These are phyloP conservation scores for Sciurus carolinensis DNA, from an alignment of 2,797 vertebrate genomes.

Conservation along the genomic window DNA sequence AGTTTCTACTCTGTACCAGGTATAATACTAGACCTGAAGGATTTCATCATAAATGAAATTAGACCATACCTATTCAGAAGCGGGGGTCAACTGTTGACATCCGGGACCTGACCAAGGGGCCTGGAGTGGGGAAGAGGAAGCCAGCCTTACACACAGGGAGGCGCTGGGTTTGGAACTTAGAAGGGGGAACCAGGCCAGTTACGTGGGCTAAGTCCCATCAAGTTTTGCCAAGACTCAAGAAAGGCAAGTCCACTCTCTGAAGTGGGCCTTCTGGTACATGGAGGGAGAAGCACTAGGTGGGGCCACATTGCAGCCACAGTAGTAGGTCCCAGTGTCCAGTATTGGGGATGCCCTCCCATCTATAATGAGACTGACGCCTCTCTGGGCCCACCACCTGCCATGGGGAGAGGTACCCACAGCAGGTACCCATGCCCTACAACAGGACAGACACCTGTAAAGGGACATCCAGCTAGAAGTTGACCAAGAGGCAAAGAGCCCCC, in stretches of 20 bases:
- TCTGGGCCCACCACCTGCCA: not conserved
- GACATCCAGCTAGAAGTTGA: not conserved
- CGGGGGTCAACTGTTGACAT: not conserved
- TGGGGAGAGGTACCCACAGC: not conserved
- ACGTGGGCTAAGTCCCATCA: not conserved
- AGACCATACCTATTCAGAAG: not conserved
- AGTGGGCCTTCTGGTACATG: not conserved
- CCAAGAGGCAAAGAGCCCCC: not conserved
- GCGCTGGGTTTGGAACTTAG: not conserved
- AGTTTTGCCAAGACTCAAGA: not conserved
- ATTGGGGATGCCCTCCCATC: not conserved
- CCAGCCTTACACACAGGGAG: not conserved
- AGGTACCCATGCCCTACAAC: not conserved
- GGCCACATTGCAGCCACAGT: not conserved
- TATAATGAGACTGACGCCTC: not conserved
- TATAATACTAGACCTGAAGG: not conserved
- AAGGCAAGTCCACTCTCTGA: not conserved
- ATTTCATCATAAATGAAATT: slow-evolving; percentile 19
- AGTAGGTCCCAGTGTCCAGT: not conserved
- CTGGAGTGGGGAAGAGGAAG: not conserved
- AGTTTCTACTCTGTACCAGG: not conserved
- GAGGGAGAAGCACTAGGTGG: not conserved
- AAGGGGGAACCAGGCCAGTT: not conserved
- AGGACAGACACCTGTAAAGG: too few relatives aligned
- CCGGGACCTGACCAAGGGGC: not conserved